Evolutionary conservation across 2,888 invertebrate species (phyloP).

Genomic region (Lagria hirta): DNA sequence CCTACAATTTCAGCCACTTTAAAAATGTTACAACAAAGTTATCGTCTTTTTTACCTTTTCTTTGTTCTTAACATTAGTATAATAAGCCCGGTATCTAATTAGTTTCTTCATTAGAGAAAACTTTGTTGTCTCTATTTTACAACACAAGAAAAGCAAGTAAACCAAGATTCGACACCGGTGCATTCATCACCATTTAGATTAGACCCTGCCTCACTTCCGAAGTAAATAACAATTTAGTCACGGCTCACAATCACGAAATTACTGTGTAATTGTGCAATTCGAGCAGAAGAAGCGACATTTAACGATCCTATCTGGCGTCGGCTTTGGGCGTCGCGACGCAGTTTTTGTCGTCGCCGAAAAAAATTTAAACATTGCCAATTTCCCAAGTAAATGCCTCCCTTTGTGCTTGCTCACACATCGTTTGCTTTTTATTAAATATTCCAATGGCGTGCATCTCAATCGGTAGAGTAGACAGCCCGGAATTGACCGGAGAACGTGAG

Average conservation of each 20-base stretch:
- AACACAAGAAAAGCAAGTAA: too few relatives aligned
- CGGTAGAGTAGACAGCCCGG: constrained; percentile 41
- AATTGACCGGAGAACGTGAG: constrained; percentile 45
- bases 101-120: too few relatives aligned
- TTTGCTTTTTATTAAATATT: constrained; percentile 43
- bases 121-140: too few relatives aligned
- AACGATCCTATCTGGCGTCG: constrained; percentile 11
- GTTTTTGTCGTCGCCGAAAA: neutral
- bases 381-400: constrained; percentile 11
- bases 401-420: constrained; percentile 43
- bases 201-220: constrained; percentile 16
- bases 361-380: constrained; percentile 21
- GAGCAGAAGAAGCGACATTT: constrained; percentile 16
- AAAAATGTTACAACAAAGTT: too few relatives aligned
- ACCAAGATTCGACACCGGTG: too few relatives aligned
- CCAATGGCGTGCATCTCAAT: constrained; percentile 44
- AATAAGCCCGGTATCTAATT: too few relatives aligned
- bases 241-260: constrained; percentile 21
- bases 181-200: constrained; percentile 25
- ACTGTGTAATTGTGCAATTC: constrained; percentile 26
- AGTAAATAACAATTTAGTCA: constrained; percentile 29
- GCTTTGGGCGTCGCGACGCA: constrained; percentile 9
- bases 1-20: too few relatives aligned
- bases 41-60: too few relatives aligned
- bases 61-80: too few relatives aligned